These are phyloP conservation scores for Aethes cnicana DNA, from an alignment of 2,888 invertebrate species.

Conservation along the genomic window DNA sequence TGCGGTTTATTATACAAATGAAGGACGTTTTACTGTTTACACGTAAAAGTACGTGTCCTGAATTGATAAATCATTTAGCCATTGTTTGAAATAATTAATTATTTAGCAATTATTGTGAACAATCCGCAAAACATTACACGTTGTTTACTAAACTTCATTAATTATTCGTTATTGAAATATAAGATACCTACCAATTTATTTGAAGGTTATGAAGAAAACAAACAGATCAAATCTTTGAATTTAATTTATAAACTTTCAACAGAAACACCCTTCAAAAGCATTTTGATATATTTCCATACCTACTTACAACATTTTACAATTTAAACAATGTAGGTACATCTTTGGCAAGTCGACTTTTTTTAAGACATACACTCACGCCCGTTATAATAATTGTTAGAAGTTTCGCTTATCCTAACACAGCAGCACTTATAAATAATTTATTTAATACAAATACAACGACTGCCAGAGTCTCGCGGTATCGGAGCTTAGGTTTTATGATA, in stretches of 20 bases:
- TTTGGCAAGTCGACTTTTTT: conserved; percentile 48
- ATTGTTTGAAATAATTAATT: no score
- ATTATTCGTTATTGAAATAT: no score
- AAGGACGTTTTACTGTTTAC: no score
- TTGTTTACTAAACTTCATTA: no score
- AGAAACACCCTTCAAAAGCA: conserved; percentile 57
- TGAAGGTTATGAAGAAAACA: conserved; percentile 1
- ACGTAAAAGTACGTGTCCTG: no score
- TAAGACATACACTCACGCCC: conserved; percentile 22
- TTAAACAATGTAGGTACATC: conserved; percentile 45
- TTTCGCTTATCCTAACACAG: no score
- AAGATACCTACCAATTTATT: no score
- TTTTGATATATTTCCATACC: conserved; percentile 41
- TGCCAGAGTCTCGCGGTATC: conserved; percentile 10
- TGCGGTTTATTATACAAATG: no score
- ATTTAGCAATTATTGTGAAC: no score
- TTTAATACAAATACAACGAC: conserved; percentile 28
- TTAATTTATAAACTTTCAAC: conserved; percentile 75
- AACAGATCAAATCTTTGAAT: conserved; percentile 45
- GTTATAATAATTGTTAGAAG: conserved; percentile 29
- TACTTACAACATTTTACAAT: conserved; percentile 56
- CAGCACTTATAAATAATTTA: conserved; percentile 22
- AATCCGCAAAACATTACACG: no score
- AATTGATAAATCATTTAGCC: no score
- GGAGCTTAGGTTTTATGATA: conserved; percentile 13